phyloP scores from a whole-genome alignment of 2,797 vertebrate species.

The Carapus acus region DNA sequence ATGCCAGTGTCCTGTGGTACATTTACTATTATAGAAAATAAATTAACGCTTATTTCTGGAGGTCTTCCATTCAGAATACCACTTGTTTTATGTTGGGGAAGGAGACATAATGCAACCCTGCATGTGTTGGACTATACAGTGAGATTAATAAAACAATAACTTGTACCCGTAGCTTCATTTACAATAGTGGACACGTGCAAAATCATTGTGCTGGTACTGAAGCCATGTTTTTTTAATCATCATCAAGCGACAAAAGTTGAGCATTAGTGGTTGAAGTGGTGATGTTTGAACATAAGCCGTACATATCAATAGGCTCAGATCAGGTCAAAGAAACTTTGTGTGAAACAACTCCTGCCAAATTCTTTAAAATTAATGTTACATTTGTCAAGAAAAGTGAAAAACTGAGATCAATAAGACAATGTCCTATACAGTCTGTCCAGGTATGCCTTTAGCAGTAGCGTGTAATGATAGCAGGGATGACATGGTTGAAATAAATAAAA shows the following conservation, averaged over 20 bases:
- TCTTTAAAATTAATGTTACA: not conserved
- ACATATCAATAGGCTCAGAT: conserved; percentile 3
- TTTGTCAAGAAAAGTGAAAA: too few relatives aligned
- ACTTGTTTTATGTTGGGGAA: conserved; percentile 37
- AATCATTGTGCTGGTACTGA: conserved; percentile 1
- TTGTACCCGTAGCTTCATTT: conserved; percentile 7
- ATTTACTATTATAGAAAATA: conserved; percentile 60
- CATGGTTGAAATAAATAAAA: not conserved
- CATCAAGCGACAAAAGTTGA: conserved; percentile 5
- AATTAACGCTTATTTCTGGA: conserved; percentile 63
- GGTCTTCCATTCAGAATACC: conserved; percentile 43
- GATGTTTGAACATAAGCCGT: conserved; percentile 1
- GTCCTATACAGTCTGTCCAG: conserved; percentile 16
- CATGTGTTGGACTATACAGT: too few relatives aligned
- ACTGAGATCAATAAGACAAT: conserved; percentile 30
- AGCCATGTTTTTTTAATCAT: not conserved
- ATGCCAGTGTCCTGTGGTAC: conserved; percentile 64
- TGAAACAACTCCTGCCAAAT: not conserved
- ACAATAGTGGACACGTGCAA: conserved; percentile 2
- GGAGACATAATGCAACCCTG: conserved; percentile 21
- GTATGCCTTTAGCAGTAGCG: conserved; percentile 25
- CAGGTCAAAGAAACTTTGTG: not conserved
- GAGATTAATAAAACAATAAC: conserved; percentile 23
- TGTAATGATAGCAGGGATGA: too few relatives aligned
- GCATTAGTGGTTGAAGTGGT: conserved; percentile 1